Base-by-base conservation (phyloP, 1,140 invertebrate species). In the Drosophila eugracilis region DNA sequence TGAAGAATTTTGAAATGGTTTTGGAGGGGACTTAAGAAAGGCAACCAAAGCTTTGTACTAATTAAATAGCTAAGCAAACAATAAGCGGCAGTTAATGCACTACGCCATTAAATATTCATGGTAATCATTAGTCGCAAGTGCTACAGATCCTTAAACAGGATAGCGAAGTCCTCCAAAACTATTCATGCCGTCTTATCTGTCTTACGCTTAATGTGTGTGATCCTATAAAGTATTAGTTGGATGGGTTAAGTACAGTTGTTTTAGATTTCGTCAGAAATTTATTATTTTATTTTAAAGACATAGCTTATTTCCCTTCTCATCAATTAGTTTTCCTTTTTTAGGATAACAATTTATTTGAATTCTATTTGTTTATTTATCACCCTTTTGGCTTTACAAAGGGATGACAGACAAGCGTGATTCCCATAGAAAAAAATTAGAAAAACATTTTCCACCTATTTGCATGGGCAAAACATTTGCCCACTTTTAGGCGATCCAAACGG, bases 61-160 rank as follows among this genome's bases (percentile, higher is more conserved):
- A n/a, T 21, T 34, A 78, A 83, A 42, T 63, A 72, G 65, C 57
- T 74, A 5, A 14, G 70, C 48, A 67, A 55, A 77, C 47, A 58
- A 45, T 49, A 77, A 60, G 63, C 62, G 28, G 2, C 70, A 60
- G 55, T 44, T 65, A 53, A 70, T 39, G 62, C 57, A 45, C 22
- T 52, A 55, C 37, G 26, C 42, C 26, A 22, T 36, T 19, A 15
- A 73, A 49, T 42, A 53, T 17, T 49, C 22, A 36, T 34, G 21
- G 54, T 37, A 15, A 41, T 62, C 36, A 17, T 47, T 9, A 37
- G 34, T 24, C n/a, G 3, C 30, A 14, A 45, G 10, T 24, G 19
- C 32, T 12, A 10, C 10, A n/a, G 10, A 62, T 34, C 17, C 24
- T 63, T 36, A n/a, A 36, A 26, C 10, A 12, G 19, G 30, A 14